Conservation (phyloP, 2,113 vertebrate species). For the Nesoenas mayeri region DNA sequence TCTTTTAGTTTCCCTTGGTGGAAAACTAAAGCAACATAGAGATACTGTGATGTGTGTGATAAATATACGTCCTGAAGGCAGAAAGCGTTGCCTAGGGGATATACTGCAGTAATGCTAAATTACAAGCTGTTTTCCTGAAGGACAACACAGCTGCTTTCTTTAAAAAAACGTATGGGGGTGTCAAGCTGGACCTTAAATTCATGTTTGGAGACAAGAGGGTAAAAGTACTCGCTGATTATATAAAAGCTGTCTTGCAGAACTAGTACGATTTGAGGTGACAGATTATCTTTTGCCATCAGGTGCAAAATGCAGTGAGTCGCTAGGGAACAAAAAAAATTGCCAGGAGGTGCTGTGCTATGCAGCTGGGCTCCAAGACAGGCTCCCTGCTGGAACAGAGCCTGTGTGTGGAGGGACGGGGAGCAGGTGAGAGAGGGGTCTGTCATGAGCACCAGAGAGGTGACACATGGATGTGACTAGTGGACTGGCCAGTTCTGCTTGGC, state of each 20-base stretch:
- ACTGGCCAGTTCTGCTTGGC: neutral
- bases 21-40: constrained; percentile 42
- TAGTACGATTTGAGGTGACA: constrained; percentile 35
- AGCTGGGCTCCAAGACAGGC: constrained; percentile 12
- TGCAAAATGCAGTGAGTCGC: constrained; percentile 38
- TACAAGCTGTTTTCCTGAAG: constrained; percentile 62
- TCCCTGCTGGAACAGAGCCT: neutral
- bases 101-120: constrained; percentile 58
- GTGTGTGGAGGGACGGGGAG: neutral
- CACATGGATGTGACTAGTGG: rapidly evolving
- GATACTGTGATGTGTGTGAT: constrained; percentile 34
- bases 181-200: constrained; percentile 52
- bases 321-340: neutral
- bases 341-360: neutral
- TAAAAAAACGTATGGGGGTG: constrained; percentile 33
- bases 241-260: constrained; percentile 36
- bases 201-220: constrained; percentile 34
- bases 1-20: constrained; percentile 34
- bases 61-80: constrained; percentile 61
- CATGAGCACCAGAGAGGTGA: neutral
- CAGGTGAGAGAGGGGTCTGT: neutral
- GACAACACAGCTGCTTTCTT: constrained; percentile 65
- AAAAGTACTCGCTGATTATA: constrained; percentile 35
- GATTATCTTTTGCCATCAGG: constrained; percentile 29
- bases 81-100: constrained; percentile 65